A percentile compares a stretch with the other conserved stretches of the same genome.
These are phyloP conservation scores for Solenopsis invicta DNA, from an alignment of 1,140 invertebrate genomes.

Conservation along the genomic window DNA sequence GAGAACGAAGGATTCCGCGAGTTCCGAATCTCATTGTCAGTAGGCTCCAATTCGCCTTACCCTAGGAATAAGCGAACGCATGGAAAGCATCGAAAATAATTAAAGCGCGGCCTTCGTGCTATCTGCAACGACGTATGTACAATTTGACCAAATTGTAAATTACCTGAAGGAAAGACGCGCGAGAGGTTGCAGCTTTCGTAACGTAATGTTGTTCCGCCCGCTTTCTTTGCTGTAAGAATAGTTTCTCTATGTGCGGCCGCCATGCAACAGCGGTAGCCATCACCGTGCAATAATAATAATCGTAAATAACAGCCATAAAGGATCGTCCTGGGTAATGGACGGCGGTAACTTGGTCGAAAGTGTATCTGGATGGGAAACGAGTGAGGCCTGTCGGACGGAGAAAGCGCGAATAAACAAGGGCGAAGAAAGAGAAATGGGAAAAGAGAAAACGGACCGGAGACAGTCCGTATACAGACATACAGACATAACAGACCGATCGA, in stretches of 20 bases:
- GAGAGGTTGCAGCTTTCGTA: slow-evolving; percentile 54
- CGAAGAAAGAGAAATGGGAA: background rate
- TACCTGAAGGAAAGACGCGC: slow-evolving; percentile 41
- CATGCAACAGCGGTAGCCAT: slow-evolving; percentile 58
- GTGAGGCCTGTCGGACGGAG: slow-evolving; percentile 19
- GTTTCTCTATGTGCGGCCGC: slow-evolving; percentile 67
- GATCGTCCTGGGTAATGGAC: slow-evolving; percentile 75
- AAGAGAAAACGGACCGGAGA: background rate
- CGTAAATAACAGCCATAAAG: slow-evolving; percentile 80
- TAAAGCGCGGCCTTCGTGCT: background rate
- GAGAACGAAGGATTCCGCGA: no score
- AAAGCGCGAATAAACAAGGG: slow-evolving; percentile 67
- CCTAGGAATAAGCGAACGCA: background rate
- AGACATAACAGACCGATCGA: no score
- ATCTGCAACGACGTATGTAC: background rate
- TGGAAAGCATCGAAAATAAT: background rate
- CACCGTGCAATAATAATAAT: slow-evolving; percentile 76
- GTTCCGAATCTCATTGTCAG: no score
- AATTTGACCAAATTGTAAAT: slow-evolving; percentile 50
- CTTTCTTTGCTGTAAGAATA: slow-evolving; percentile 25
- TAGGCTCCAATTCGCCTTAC: no score
- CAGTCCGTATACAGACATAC: no score
- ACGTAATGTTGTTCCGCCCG: background rate
- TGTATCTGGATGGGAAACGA: slow-evolving; percentile 68
- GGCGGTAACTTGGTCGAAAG: slow-evolving; percentile 70